Conservation (phyloP, 2,797 vertebrate genomes). For the Diglossa cyanea region DNA sequence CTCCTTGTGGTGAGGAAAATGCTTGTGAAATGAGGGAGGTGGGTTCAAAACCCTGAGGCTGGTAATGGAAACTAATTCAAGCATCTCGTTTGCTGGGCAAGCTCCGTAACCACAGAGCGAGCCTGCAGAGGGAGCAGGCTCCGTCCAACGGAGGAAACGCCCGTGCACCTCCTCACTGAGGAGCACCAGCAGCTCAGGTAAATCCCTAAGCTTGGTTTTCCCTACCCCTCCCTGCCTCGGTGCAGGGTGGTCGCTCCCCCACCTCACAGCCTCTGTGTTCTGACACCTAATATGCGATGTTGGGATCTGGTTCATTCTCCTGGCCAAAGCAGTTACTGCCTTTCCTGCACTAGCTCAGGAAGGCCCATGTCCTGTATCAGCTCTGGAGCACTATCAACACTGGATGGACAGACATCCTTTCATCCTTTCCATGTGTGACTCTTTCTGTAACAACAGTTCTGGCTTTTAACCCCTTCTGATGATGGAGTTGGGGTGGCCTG, state of each 20-base stretch:
- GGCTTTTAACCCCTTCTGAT: neutral
- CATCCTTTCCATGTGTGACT: accelerated
- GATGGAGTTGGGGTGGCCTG: neutral
- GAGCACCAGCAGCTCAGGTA: neutral
- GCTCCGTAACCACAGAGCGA: neutral
- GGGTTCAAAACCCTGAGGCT: neutral
- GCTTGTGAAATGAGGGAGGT: neutral
- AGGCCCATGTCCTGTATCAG: accelerated
- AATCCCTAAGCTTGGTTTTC: neutral
- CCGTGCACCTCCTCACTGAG: neutral
- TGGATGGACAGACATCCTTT: neutral
- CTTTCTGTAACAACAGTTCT: neutral
- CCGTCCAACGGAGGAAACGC: accelerated
- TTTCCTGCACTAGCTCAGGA: neutral
- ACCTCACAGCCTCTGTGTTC: accelerated
- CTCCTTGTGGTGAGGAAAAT: neutral
- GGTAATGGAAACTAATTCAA: neutral
- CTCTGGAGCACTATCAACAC: neutral
- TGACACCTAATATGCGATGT: accelerated
- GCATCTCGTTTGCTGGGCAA: neutral
- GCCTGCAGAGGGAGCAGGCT: neutral
- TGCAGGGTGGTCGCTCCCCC: accelerated
- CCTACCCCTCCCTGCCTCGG: neutral
- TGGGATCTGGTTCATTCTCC: neutral
- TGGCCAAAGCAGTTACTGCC: neutral